Evolutionary conservation across 1,140 invertebrate species (phyloP), one percentile per base, ranked within the genome.

Genomic region (Liolophura sinensis): DNA sequence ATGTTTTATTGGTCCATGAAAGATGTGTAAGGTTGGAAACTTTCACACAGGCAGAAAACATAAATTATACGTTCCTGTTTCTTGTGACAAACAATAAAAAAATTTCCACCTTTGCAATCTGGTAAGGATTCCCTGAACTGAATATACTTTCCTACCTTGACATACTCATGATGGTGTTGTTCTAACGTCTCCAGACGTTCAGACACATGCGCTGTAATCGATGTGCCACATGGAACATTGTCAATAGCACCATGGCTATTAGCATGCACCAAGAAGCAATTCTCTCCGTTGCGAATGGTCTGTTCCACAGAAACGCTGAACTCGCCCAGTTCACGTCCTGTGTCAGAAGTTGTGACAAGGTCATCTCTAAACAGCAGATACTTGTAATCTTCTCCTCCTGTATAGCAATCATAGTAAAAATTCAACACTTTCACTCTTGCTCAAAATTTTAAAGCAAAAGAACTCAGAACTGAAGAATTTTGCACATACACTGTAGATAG

Each of bases 141-240:
- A 12, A n/a, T n/a, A n/a, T n/a, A n/a, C n/a, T n/a, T n/a, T 40
- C 67, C 46, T 69, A 84, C 82, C 78, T 84, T 82, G 1, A 85
- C 81, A 76, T 82, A 83, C 73, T 85, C 84, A 77, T 83, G 82
- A 56, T 84, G 81, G 27, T 83, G 80, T 68, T 85, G 83, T 63
- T 84, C 82, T 18, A 84, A 47, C 3, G 82, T 85, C 48, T 83
- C 78, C n/a, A 85, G 63, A 60, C 78, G 75, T 59, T 77, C 74
- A 20, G 78, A 75, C 1, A 85, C 78, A 69, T 80, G 81, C 20
- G 82, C 81, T 22, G 76, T 78, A 49, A 85, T 79, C 3, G 82
- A 81, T 4, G 84, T 85, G 12, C 83, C 82, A 73, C 84, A 85
- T 0, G 82, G 82, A 0, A 84, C 77, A 31, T 76, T 79, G 65